phyloP scores from a whole-genome alignment of 1,140 invertebrate genomes.

The Mylabris phalerata region DNA sequence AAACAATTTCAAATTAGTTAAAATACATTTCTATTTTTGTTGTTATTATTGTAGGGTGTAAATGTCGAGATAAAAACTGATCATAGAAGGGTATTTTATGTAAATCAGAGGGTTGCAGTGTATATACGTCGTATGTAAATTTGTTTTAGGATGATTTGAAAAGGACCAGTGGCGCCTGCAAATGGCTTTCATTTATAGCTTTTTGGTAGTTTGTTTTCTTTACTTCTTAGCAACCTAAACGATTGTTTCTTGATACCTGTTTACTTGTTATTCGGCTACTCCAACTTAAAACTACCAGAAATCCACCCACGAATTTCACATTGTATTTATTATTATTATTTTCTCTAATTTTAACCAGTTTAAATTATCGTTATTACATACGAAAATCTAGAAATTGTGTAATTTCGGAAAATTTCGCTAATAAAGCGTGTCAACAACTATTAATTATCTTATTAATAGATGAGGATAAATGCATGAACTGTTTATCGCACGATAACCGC shows the following conservation, averaged over 20 bases:
- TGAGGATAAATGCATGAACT: constrained; percentile 10
- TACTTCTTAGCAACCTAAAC: constrained; percentile 5
- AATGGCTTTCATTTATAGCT: constrained; percentile 23
- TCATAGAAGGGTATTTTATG: constrained; percentile 16
- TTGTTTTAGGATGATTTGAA: constrained; percentile 25
- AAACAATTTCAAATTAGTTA: no score
- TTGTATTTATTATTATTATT: no score
- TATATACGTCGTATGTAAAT: constrained; percentile 16
- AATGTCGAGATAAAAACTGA: no score
- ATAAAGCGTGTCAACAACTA: constrained; percentile 6
- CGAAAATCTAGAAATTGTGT: no score
- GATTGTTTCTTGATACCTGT: constrained; percentile 6
- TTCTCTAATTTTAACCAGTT: no score
- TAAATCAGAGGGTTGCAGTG: constrained; percentile 19
- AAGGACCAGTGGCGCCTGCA: constrained; percentile 21
- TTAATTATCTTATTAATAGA: constrained; percentile 16
- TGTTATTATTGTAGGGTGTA: no score
- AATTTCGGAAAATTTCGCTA: no score
- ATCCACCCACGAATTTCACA: no score
- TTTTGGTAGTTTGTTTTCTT: constrained; percentile 15
- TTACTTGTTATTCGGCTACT: constrained; percentile 1
- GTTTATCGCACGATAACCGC: constrained; percentile 14
- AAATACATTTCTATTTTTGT: no score
- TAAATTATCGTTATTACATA: no score
- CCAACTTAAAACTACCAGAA: neutral